phyloP scores from a whole-genome alignment of 2,888 invertebrate genomes.

The Serrognathus titanus region DNA sequence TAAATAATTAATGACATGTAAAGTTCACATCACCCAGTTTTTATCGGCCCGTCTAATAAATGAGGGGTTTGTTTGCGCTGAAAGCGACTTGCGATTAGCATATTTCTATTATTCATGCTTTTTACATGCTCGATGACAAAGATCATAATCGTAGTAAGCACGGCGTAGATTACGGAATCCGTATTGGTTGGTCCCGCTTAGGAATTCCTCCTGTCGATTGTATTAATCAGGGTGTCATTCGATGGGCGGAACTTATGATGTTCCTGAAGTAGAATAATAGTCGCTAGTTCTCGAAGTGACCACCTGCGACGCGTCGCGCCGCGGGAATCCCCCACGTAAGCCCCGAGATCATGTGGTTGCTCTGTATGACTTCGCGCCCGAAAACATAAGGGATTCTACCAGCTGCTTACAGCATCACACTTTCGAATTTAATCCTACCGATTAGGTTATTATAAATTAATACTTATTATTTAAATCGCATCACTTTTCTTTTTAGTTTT shows the following conservation, averaged over 20 bases:
- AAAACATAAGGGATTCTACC: slow-evolving; percentile 13
- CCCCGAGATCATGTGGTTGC: slow-evolving; percentile 17
- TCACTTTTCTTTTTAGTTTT: no score
- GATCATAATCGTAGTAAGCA: slow-evolving; percentile 13
- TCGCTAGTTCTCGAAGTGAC: slow-evolving; percentile 17
- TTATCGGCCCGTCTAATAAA: slow-evolving; percentile 20
- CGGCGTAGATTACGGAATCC: slow-evolving; percentile 1
- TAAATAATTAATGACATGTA: slow-evolving; percentile 27
- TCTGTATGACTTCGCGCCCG: slow-evolving; percentile 27
- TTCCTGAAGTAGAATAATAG: slow-evolving; percentile 20
- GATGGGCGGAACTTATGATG: slow-evolving; percentile 17
- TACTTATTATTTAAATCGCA: no score
- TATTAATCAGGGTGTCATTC: slow-evolving; percentile 18
- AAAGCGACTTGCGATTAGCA: slow-evolving; percentile 6
- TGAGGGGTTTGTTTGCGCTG: slow-evolving; percentile 17
- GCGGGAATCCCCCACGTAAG: slow-evolving; percentile 16
- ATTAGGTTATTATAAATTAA: no score
- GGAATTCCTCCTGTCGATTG: slow-evolving; percentile 14
- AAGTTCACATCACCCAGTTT: slow-evolving; percentile 24
- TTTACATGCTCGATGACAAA: slow-evolving; percentile 16
- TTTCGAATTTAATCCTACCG: not conserved
- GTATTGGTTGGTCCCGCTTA: not conserved
- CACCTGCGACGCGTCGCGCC: slow-evolving; percentile 21
- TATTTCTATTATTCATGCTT: slow-evolving; percentile 18
- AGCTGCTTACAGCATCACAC: not conserved